phyloP scores from a whole-genome alignment of 2,888 invertebrate species.

The Temnothorax unifasciatus region DNA sequence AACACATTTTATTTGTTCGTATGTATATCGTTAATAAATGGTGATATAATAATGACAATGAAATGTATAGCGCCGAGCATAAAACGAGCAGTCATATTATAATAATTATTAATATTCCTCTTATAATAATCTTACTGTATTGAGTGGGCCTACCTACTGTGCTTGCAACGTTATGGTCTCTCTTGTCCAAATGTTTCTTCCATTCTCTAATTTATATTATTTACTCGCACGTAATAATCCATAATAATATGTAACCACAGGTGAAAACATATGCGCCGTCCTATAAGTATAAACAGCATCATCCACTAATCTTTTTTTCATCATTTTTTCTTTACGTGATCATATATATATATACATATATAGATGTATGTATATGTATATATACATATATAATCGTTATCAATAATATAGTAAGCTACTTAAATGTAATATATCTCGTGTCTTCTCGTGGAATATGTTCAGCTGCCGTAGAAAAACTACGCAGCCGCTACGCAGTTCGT shows the following conservation, averaged over 20 bases:
- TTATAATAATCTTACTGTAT: conserved; percentile 79
- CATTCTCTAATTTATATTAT: conserved; percentile 73
- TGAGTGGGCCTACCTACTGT: conserved; percentile 82
- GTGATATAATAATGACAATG: conserved; percentile 86
- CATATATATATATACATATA: conserved; percentile 34
- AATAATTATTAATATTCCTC: conserved; percentile 83
- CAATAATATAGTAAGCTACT: conserved; percentile 81
- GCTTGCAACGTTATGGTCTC: conserved; percentile 79
- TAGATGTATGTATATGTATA: conserved; percentile 66
- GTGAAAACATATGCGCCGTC: conserved; percentile 82
- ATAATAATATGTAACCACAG: conserved; percentile 80
- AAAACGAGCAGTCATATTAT: conserved; percentile 85
- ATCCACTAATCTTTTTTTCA: conserved; percentile 75
- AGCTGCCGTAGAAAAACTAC: conserved; percentile 62
- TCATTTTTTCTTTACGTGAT: conserved; percentile 53
- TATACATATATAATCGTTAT: conserved; percentile 75
- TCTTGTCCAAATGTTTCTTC: conserved; percentile 75
- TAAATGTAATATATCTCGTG: conserved; percentile 80
- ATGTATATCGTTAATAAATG: conserved; percentile 85
- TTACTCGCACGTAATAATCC: conserved; percentile 78
- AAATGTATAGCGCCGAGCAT: conserved; percentile 86
- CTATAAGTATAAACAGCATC: conserved; percentile 83
- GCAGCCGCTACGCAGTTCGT: conserved; percentile 65
- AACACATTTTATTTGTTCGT: conserved; percentile 85
- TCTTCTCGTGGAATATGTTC: conserved; percentile 77